A percentile compares a stretch with the other conserved stretches of the same genome.
phyloP scores from a whole-genome alignment of 2,888 invertebrate genomes.

The Polietes domitor region DNA sequence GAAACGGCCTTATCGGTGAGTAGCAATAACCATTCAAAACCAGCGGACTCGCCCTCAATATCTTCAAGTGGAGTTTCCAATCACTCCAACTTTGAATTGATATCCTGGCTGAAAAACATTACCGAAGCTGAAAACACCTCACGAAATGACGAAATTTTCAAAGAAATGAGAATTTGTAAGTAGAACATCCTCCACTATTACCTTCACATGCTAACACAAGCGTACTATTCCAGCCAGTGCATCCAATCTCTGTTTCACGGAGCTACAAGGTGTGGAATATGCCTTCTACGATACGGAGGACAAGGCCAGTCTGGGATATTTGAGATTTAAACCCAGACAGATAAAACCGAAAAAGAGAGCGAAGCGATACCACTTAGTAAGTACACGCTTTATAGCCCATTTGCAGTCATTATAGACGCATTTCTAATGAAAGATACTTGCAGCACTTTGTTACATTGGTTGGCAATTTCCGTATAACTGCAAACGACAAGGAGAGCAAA shows the following conservation, averaged over 20 bases:
- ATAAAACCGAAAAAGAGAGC: conserved; percentile 69
- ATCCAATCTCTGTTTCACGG: conserved; percentile 64
- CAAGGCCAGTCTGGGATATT: conserved; percentile 63
- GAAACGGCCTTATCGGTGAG: background rate
- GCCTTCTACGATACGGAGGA: conserved; percentile 71
- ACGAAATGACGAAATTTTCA: conserved; percentile 45
- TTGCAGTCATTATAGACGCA: background rate
- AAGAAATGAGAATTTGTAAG: conserved; percentile 63
- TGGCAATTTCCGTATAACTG: conserved; percentile 70
- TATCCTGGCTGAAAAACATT: conserved; percentile 68
- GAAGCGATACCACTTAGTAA: conserved; percentile 69
- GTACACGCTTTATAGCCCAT: background rate
- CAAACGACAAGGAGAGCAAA: conserved; percentile 49
- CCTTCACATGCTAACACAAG: background rate
- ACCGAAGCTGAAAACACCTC: background rate
- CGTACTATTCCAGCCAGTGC: conserved; percentile 55
- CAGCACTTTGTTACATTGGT: conserved; percentile 70
- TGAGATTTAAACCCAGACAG: conserved; percentile 72
- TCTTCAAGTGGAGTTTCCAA: background rate
- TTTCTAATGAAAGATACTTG: background rate
- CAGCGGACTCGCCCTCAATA: background rate
- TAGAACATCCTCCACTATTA: conserved; percentile 10
- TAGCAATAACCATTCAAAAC: background rate
- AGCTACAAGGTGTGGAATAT: conserved; percentile 72
- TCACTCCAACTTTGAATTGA: conserved; percentile 55